A percentile compares a stretch with the other conserved stretches of the same genome.
These are phyloP conservation scores for Tetraneura akinire DNA, from an alignment of 1,140 invertebrate genomes.

Conservation along the genomic window DNA sequence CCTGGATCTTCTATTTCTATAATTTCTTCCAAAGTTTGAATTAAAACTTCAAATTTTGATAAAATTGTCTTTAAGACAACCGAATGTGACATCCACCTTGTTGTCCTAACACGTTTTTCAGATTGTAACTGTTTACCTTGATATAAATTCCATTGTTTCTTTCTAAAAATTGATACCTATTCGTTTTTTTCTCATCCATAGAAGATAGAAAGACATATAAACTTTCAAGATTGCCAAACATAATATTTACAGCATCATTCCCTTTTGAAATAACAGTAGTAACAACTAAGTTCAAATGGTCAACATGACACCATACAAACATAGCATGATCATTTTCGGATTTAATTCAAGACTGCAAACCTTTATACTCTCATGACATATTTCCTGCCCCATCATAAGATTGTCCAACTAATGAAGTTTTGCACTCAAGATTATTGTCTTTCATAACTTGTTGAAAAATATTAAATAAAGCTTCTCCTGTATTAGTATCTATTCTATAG, in stretches of 20 bases:
- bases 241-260: background rate
- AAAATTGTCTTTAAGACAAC: background rate
- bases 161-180: background rate
- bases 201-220: background rate
- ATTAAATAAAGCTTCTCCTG: background rate
- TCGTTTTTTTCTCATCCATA: slow-evolving; percentile 1
- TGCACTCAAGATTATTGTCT: background rate
- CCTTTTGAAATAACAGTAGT: slow-evolving; percentile 1
- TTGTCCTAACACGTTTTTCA: background rate
- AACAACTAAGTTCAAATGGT: background rate
- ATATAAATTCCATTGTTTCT: background rate
- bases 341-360: background rate
- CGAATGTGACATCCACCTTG: slow-evolving; percentile 10
- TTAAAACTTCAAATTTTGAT: background rate
- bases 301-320: background rate
- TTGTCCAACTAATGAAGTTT: background rate
- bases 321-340: background rate
- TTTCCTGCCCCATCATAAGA: slow-evolving; percentile 6
- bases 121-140: too few relatives aligned
- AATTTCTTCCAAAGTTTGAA: background rate
- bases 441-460: background rate
- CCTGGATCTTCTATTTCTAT: background rate
- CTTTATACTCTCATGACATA: background rate
- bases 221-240: background rate
- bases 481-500: background rate